Base-by-base conservation (phyloP, 2,888 invertebrate genomes). In the Noctua pronuba region DNA sequence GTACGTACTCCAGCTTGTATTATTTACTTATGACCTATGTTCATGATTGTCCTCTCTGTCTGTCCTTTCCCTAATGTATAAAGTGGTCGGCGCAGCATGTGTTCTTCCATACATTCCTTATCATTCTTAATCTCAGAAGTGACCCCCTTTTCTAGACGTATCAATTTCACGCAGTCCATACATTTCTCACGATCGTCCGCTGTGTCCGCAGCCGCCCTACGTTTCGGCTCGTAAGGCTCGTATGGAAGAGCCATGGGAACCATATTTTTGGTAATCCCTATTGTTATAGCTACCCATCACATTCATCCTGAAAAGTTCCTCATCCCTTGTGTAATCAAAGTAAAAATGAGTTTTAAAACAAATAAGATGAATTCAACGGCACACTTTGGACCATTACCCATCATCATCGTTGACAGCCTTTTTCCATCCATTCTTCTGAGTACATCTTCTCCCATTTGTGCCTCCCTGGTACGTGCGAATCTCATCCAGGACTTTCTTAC, bases 1-100 rank as follows among this genome's bases (percentile, higher is more conserved):
- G 86, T 86, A 84, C 79, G 84, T 84, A 84, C 78, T 55, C 62
- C 24, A 2, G 4, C 21, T 1, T 31, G 41, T 62, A 1, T n/a
- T 28, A 66, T 16, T 13, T 35, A 66, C 11, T 18, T 11, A 41
- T 49, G 11, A 52, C 2, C 24, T 41, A 8, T 11, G n/a, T 13
- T 4, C 8, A 7, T 41, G 13, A 58, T 58, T 4, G 10, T 49
- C 4, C 21, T 11, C 11, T n/a, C n/a, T n/a, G n/a, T n/a, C 28
- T 28, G 7, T 58, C 7, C 18, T 7, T 60, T 2, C 58, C 31
- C 18, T 6, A 28, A 58, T 31, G 7, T 16, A 16, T 52, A 4
- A 52, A 24, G 10, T 52, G 24, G 10, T 24, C 52, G 3, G 24
- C 21, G 10, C 24, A 52, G 5, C 55, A 55, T n/a, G n/a, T 28